Conservation (phyloP, 2,888 invertebrate species). For the Hypomecis punctinalis region DNA sequence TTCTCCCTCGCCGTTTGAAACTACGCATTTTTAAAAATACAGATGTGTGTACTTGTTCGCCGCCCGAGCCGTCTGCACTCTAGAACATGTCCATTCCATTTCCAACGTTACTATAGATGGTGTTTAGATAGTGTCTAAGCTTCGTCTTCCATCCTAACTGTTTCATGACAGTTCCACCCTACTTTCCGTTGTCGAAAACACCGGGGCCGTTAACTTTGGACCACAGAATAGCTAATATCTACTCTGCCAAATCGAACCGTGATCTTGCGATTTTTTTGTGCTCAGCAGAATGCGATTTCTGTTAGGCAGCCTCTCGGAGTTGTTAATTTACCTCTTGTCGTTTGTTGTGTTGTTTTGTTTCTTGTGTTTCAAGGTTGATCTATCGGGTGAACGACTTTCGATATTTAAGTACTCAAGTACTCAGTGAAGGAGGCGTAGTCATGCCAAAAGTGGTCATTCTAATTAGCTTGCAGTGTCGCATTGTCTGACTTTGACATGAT, state of each 20-base stretch:
- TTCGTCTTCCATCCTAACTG: conserved; percentile 14
- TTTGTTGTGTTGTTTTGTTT: conserved; percentile 20
- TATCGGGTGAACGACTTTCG: not conserved
- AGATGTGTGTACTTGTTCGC: not conserved
- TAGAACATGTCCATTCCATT: not conserved
- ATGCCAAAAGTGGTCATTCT: too few relatives aligned
- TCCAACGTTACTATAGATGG: not conserved
- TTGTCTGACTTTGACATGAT: too few relatives aligned
- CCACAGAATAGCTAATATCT: conserved; percentile 14
- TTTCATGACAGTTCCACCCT: conserved; percentile 20
- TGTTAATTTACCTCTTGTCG: conserved; percentile 17
- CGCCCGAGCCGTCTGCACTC: not conserved
- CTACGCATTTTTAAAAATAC: too few relatives aligned
- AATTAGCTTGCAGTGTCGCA: too few relatives aligned
- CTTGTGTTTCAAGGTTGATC: not conserved
- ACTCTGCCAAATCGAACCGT: conserved; percentile 16
- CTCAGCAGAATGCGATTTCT: conserved; percentile 12
- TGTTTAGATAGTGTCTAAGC: not conserved
- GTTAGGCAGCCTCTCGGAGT: conserved; percentile 6
- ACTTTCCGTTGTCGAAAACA: conserved; percentile 13
- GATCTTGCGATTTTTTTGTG: conserved; percentile 14
- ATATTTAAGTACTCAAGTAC: not conserved
- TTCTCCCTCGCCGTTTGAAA: too few relatives aligned
- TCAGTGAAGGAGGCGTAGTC: too few relatives aligned
- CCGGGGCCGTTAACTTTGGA: conserved; percentile 17